Evolutionary conservation across 1,140 invertebrate species (phyloP).

Genomic region (Aricia agestis): DNA sequence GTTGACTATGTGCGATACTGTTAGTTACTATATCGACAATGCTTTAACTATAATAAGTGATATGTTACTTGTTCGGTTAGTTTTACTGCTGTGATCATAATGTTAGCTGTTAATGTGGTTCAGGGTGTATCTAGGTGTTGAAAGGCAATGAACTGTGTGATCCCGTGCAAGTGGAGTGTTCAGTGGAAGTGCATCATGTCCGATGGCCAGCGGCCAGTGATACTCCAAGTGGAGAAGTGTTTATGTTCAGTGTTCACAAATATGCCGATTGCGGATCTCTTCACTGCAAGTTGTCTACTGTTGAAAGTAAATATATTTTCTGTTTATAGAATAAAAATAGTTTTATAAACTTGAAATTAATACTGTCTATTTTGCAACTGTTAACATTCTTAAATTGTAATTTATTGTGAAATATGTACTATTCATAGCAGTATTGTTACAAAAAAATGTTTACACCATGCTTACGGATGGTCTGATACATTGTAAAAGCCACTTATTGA

Average conservation of each 20-base stretch:
- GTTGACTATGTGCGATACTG: slow-evolving; percentile 48
- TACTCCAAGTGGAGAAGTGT: slow-evolving; percentile 52
- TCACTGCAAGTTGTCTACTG: slow-evolving; percentile 38
- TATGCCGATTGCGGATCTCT: slow-evolving; percentile 27
- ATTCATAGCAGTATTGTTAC: too few relatives aligned
- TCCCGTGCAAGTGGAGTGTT: slow-evolving; percentile 70
- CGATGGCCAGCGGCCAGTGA: slow-evolving; percentile 43
- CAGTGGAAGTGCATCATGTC: slow-evolving; percentile 64
- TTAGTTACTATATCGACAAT: slow-evolving; percentile 71
- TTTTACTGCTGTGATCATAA: slow-evolving; percentile 51
- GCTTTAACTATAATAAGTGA: slow-evolving; percentile 74
- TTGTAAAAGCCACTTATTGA: too few relatives aligned
- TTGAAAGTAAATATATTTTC: slow-evolving; percentile 65
- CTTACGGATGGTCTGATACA: too few relatives aligned
- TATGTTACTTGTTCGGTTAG: slow-evolving; percentile 57
- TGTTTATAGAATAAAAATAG: slow-evolving; percentile 51
- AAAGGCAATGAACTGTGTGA: slow-evolving; percentile 52
- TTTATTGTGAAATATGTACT: not conserved
- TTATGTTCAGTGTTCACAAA: slow-evolving; percentile 50
- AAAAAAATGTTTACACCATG: too few relatives aligned
- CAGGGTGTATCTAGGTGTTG: slow-evolving; percentile 68
- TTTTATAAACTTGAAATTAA: slow-evolving; percentile 23
- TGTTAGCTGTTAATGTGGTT: slow-evolving; percentile 63
- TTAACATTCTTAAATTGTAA: not conserved
- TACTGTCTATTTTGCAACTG: not conserved